A percentile compares a stretch with the other conserved stretches of the same genome.
Evolutionary conservation across 2,113 vertebrate species (phyloP).

Genomic region (Paramisgurnus dabryanus): DNA sequence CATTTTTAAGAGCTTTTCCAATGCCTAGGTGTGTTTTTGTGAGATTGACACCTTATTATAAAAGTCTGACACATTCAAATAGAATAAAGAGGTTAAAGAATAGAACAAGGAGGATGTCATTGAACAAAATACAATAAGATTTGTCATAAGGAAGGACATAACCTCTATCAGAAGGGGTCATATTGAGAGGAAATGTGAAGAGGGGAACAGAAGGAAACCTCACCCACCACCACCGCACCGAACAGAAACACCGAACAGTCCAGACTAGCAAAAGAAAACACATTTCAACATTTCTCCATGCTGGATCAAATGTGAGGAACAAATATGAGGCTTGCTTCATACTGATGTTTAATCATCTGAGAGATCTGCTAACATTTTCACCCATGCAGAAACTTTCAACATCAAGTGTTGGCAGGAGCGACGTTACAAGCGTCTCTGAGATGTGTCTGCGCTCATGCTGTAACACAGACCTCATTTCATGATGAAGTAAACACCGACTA

Average conservation of each 20-base stretch:
- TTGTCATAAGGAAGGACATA: slow-evolving; percentile 36
- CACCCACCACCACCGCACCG: slow-evolving; percentile 52
- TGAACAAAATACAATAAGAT: slow-evolving; percentile 32
- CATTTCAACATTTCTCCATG: neutral
- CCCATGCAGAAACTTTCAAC: neutral
- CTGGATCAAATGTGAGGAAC: neutral
- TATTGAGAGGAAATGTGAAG: slow-evolving; percentile 62
- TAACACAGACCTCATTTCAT: neutral
- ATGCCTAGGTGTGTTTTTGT: too few species aligned
- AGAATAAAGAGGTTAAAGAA: too few species aligned
- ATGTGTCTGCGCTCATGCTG: too few species aligned
- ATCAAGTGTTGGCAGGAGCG: neutral
- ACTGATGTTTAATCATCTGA: neutral
- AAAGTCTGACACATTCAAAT: too few species aligned
- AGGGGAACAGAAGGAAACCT: slow-evolving; percentile 56
- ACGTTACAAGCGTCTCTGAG: too few species aligned
- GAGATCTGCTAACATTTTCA: too few species aligned
- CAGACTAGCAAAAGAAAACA: neutral
- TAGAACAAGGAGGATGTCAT: neutral
- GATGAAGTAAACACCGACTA: neutral
- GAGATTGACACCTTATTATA: too few species aligned
- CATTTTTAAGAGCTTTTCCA: too few species aligned
- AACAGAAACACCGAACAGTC: neutral
- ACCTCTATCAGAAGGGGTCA: slow-evolving; percentile 52
- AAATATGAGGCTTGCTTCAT: too few species aligned